Evolutionary conservation across 2,113 vertebrate genomes (phyloP).

Genomic region (Melanotaenia duboulayi): DNA sequence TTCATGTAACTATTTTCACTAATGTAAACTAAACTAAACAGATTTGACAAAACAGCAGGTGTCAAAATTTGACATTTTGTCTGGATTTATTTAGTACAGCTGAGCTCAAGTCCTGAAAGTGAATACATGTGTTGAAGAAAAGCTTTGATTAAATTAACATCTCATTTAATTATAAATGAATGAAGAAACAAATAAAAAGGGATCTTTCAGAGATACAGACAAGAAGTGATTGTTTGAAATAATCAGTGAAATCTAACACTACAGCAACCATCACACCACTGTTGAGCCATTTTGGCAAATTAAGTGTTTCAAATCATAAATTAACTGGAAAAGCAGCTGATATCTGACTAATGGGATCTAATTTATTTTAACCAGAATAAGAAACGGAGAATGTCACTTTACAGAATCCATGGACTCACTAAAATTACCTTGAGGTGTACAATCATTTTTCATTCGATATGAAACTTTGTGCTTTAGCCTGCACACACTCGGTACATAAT

Average conservation of each 20-base stretch:
- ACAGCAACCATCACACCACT: conserved; percentile 37
- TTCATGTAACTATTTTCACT: not conserved
- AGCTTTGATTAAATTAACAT: conserved; percentile 22
- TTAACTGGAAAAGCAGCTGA: conserved; percentile 74
- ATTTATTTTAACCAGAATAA: conserved; percentile 73
- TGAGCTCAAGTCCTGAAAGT: conserved; percentile 13
- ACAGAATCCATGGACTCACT: conserved; percentile 44
- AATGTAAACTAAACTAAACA: not conserved
- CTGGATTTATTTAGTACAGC: conserved; percentile 25
- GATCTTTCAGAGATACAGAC: conserved; percentile 14
- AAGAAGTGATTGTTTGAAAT: conserved; percentile 11
- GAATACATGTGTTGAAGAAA: conserved; percentile 15
- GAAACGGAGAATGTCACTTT: conserved; percentile 68
- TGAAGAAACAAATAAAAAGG: no score
- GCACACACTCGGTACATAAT: no score
- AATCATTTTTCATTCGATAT: conserved; percentile 65
- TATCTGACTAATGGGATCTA: conserved; percentile 68
- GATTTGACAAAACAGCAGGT: conserved; percentile 32
- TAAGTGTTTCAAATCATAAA: conserved; percentile 76
- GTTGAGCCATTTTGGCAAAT: conserved; percentile 48
- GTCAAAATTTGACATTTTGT: conserved; percentile 15
- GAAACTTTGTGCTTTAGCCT: conserved; percentile 1
- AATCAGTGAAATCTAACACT: conserved; percentile 42
- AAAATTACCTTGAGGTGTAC: conserved; percentile 69
- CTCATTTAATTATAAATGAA: conserved; percentile 6